Evolutionary conservation across 2,113 vertebrate species (phyloP).

Genomic region (Natator depressus): DNA sequence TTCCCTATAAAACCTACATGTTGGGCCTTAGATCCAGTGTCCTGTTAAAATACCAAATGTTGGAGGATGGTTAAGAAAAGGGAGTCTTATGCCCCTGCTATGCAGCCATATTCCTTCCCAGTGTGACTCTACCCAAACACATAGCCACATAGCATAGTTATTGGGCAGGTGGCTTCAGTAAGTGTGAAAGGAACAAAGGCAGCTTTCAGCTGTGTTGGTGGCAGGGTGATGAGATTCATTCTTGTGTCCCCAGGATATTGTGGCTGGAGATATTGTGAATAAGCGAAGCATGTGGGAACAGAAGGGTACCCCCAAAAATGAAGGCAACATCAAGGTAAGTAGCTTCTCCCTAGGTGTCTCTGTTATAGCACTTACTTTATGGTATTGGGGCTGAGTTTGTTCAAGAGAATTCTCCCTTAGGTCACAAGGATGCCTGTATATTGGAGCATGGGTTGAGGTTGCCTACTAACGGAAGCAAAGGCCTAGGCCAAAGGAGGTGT

Average conservation of each 20-base stretch:
- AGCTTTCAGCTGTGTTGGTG: not conserved
- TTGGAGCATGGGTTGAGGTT: not conserved
- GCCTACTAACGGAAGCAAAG: rapidly evolving
- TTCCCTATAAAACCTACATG: constrained; percentile 23
- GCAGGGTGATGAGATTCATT: not conserved
- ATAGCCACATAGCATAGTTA: not conserved
- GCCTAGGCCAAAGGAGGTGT: not conserved
- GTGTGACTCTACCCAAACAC: not conserved
- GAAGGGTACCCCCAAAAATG: constrained; percentile 75
- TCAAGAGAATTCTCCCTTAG: not conserved
- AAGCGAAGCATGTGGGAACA: constrained; percentile 95
- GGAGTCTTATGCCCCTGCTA: not conserved
- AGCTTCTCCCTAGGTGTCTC: not conserved
- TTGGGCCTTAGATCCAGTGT: not conserved
- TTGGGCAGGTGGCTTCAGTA: not conserved
- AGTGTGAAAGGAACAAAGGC: not conserved
- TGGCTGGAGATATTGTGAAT: constrained; percentile 90
- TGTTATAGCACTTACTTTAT: not conserved
- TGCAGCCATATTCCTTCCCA: not conserved
- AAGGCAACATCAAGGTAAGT: constrained; percentile 66
- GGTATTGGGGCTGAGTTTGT: not conserved
- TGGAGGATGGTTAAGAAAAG: not conserved
- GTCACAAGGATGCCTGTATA: not conserved
- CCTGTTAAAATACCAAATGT: not conserved
- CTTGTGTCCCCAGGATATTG: constrained; percentile 83